Base-by-base conservation (phyloP, 2,888 invertebrate species). In the Penaeus monodon region DNA sequence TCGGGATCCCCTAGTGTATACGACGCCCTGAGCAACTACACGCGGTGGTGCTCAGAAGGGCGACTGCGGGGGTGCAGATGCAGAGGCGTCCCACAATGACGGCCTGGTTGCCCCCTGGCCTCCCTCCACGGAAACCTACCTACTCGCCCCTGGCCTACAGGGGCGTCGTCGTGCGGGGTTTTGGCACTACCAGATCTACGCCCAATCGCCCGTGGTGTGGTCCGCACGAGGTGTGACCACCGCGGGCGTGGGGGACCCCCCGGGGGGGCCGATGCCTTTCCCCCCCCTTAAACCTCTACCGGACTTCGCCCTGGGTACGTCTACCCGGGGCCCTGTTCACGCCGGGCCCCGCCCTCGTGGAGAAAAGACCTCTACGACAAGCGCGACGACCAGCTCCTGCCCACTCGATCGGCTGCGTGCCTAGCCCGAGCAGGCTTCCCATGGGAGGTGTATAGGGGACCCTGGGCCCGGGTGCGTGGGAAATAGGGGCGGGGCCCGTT, bases 111-210 rank as follows among this genome's bases (percentile, higher is more conserved):
- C 33, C 24, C 29, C 27, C 66, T 90, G 8, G 66, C 64, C 27
- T 90, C 84, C 63, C 84, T n/a, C 76, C 82, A 27, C 12, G 74
- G 83, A 27, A 84, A 70, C 66, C 84, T 88, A 89, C 77, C 3
- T 93, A 93, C 83, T 91, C 91, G 44, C 90, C 93, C 8, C 85
- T 92, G 0, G 92, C 91, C 68, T 92, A 91, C 88, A 91, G 92
- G 81, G 93, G 92, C 1, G 78, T 88, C 0, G 57, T 83, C 0
- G 91, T 91, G 29, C 90, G 89, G 17, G 86, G 89, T 0, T 88
- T 90, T 81, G 91, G 91, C 29, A 88, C 91, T 88, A 85, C 57
- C 77, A 66, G 29, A 68, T 87, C 49, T 88, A 86, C 27, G 76
- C 70, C 4, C 91, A 92, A 89, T 91, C 1, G 93, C 88, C 91